Evolutionary conservation across 2,113 vertebrate genomes (phyloP), one percentile per base, ranked within the genome.

Genomic region (Apus apus): DNA sequence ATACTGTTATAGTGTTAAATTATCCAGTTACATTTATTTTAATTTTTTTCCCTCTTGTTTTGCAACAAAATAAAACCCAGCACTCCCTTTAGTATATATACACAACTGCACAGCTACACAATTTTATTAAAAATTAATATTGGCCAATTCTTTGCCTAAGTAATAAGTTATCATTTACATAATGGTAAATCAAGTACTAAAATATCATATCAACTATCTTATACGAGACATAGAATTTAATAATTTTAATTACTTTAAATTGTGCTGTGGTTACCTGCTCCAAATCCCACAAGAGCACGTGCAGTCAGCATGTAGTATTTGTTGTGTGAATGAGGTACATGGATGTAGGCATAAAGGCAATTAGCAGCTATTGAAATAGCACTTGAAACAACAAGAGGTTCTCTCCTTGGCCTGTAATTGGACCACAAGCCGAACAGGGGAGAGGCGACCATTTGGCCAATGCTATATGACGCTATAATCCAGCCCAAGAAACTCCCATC

Each of bases 361-460:
- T 99, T 99, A 82, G 98, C 99, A 32, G 97, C 97, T 58, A 99
- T 93, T 32, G 99, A 99, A 97, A 99, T 98, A 38, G 98, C 87
- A 88, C 99, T 98, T 88, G 99, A 99, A 95, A 98, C 89, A 13
- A 98, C 93, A 21, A 99, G 98, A 20, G 99, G 99, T 82, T 99
- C 99, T 96, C 97, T 98, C 87, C 98, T 97, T 51, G 98, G 99
- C 77, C 99, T 98, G 96, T 98, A 92, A 97, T 99, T 99, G 76
- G 99, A 99, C 99, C 99, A 99, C 30, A 98, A 87, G 48, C 99
- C 99, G 45, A 99, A 99, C 3, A 99, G 51, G 29, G 99, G 99
- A 8, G 99, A 99, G 14, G 99, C 99, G 61, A 99, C 91, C 99
- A 99, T 99, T 77, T 99, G 99, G 30, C 99, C 99, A 61, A 99